Evolutionary conservation across 2,797 vertebrate genomes (phyloP), one percentile per base, ranked within the genome.

Genomic region (Sebastes itinus): DNA sequence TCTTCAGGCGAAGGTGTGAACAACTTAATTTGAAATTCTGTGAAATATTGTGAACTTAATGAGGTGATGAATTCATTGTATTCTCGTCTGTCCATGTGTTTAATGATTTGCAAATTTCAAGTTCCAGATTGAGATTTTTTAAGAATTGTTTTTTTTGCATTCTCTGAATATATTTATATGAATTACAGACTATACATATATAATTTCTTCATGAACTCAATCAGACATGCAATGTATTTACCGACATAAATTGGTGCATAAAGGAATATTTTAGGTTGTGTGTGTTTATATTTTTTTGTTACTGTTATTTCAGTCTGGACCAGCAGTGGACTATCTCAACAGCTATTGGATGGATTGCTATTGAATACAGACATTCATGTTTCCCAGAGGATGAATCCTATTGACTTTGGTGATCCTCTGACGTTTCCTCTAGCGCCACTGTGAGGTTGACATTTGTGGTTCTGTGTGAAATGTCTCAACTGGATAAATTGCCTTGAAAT

Each of bases 1-100:
- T 73, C 27, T 79, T 73, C 67, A 52, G 65, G 46, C 72, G 27
- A 20, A 81, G 5, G n/a, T 64, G 20, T 68, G 6, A 82, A 77
- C 5, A 23, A 23, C 38, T 49, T 8, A 16, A 0, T 63, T 77
- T 77, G 10, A 22, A 49, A 12, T 25, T 38, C 22, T 54, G 49
- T 18, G 20, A 72, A 13, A 30, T 16, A 62, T 30, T 54, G 16
- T 54, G 65, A 69, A 42, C 4, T 33, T 28, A 28, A 64, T 33
- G 38, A 46, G 58, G 14, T 20, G 7, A 4, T 7, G 55, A 64
- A 49, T 65, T 18, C 2, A 38, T 56, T 54, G 5, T 28, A 1
- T 14, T 32, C 25, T 33, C 4, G 3, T 55, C 33, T 56, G 7
- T 20, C 1, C 6, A 9, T 60, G 20, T 33, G n/a, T 14, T 35